phyloP scores from a whole-genome alignment of 1,140 invertebrate species.

The Drosophila pallidifrons region DNA sequence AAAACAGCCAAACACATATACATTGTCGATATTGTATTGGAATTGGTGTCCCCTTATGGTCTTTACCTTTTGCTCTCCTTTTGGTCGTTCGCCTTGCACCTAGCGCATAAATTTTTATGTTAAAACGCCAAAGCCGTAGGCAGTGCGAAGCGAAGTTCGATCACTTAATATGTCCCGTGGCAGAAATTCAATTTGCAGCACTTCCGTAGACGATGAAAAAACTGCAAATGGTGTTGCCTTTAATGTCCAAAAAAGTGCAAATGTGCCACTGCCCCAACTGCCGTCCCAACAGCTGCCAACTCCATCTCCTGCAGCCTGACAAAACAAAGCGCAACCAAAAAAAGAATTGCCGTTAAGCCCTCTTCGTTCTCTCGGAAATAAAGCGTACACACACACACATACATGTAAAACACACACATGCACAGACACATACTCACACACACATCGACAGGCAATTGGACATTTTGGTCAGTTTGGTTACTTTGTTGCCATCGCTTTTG shows the following conservation, averaged over 20 bases:
- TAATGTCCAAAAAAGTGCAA: constrained; percentile 80
- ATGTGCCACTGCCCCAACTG: constrained; percentile 46
- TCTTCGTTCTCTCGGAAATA: constrained; percentile 40
- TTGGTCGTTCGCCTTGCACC: constrained; percentile 24
- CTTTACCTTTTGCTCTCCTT: constrained; percentile 38
- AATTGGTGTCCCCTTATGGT: constrained; percentile 6
- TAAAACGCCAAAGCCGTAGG: constrained; percentile 77
- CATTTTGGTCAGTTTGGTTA: constrained; percentile 40
- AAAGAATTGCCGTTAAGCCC: constrained; percentile 38
- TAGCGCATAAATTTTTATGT: constrained; percentile 80
- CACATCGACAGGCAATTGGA: constrained; percentile 4
- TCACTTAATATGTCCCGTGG: constrained; percentile 80
- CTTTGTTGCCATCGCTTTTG: constrained; percentile 35
- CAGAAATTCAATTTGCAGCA: constrained; percentile 84
- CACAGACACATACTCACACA: constrained; percentile 1
- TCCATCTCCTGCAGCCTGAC: neutral
- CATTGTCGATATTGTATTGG: neutral
- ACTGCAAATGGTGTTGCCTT: constrained; percentile 54
- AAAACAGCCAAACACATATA: constrained; percentile 1
- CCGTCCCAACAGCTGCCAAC: neutral
- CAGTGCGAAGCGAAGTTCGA: constrained; percentile 41
- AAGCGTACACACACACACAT: constrained; percentile 12
- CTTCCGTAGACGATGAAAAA: constrained; percentile 57
- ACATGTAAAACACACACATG: neutral
- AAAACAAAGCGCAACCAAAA: constrained; percentile 49